Evolutionary conservation across 2,113 vertebrate species (phyloP).

Genomic region (Chiloscyllium plagiosum): DNA sequence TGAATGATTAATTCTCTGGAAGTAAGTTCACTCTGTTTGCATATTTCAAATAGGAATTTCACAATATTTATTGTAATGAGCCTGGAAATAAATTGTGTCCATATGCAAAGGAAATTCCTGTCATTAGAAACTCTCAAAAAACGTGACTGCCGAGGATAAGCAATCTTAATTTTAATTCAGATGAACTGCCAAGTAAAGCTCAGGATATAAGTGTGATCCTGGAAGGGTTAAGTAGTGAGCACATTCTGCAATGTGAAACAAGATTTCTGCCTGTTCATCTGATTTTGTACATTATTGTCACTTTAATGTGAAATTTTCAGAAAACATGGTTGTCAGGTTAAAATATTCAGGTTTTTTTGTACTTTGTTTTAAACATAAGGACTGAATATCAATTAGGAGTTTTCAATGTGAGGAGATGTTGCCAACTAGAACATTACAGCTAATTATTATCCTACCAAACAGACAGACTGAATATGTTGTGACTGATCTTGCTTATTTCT

Average conservation of each 20-base stretch:
- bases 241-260: neutral
- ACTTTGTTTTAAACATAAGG: neutral
- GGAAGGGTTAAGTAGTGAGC: neutral
- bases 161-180: neutral
- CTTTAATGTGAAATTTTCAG: conserved; percentile 6
- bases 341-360: conserved; percentile 7
- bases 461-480: conserved; percentile 18
- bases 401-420: neutral
- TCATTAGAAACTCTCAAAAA: neutral
- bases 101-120: neutral
- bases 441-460: conserved; percentile 31
- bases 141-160: neutral
- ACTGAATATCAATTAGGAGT: conserved; percentile 21
- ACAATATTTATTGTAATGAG: neutral
- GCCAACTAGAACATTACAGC: neutral
- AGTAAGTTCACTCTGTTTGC: neutral
- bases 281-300: neutral
- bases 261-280: neutral
- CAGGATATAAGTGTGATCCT: neutral
- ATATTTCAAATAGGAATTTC: neutral
- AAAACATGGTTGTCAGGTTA: neutral
- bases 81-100: neutral
- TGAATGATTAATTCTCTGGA: neutral
- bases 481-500: conserved; percentile 8
- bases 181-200: neutral